phyloP scores from a whole-genome alignment of 2,113 vertebrate species.

The Rhinogobius similis region DNA sequence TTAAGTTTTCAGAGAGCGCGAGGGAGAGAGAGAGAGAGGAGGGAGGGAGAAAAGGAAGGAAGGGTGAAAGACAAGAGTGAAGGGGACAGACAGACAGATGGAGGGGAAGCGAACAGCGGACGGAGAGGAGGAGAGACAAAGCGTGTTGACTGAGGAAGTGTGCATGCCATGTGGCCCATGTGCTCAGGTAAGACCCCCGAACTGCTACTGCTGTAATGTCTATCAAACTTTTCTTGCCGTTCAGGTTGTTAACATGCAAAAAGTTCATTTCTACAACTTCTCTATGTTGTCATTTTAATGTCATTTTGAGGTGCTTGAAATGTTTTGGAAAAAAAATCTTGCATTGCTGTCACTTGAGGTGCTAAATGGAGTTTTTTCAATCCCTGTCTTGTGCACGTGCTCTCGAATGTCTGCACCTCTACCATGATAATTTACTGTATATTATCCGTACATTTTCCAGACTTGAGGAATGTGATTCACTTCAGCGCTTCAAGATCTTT shows the following conservation, averaged over 20 bases:
- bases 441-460: conserved; percentile 66
- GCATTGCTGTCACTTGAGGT: conserved; percentile 28
- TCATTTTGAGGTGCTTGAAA: conserved; percentile 8
- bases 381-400: background rate
- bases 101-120: conserved; percentile 57
- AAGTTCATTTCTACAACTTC: background rate
- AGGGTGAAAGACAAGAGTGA: conserved; percentile 35
- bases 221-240: background rate
- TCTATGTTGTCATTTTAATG: background rate
- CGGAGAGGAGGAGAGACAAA: conserved; percentile 70
- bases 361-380: conserved; percentile 40
- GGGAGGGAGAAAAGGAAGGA: conserved; percentile 47
- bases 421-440: conserved; percentile 35
- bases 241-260: background rate
- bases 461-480: conserved; percentile 64
- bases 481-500: conserved; percentile 27
- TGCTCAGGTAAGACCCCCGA: conserved; percentile 75
- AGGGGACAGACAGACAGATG: conserved; percentile 63
- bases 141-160: conserved; percentile 70
- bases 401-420: conserved; percentile 7
- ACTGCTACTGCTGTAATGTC: conserved; percentile 1
- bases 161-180: conserved; percentile 65
- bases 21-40: conserved; percentile 22
- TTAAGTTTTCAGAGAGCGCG: conserved; percentile 42
- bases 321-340: conserved; percentile 17